Conservation (phyloP, 2,888 invertebrate species). For the Caenorhabditis macrosperma region DNA sequence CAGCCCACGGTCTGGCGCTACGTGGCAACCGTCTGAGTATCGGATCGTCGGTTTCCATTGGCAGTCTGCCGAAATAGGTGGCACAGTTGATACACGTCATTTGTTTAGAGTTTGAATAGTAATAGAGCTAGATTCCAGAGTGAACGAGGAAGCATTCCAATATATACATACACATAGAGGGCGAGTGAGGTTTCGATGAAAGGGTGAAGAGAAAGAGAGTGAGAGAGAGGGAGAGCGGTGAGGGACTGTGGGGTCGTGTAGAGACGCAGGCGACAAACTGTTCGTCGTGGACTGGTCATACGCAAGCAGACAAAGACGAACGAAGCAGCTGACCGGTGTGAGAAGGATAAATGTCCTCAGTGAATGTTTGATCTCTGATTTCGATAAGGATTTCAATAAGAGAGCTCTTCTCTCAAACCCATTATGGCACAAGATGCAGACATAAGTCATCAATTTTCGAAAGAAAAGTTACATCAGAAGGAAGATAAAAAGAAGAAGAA, state of each 20-base stretch:
- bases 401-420: too few relatives aligned
- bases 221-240: not conserved
- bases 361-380: slow-evolving; percentile 17
- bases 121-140: not conserved
- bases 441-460: not conserved
- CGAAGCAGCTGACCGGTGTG: slow-evolving; percentile 1
- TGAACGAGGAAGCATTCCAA: not conserved
- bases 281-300: slow-evolving; percentile 4
- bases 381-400: not conserved
- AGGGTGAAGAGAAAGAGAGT: not conserved
- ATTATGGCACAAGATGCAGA: too few relatives aligned
- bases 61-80: slow-evolving; percentile 29
- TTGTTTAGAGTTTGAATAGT: too few relatives aligned
- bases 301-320: not conserved
- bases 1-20: slow-evolving; percentile 65
- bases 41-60: slow-evolving; percentile 76
- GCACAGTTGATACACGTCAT: slow-evolving; percentile 28
- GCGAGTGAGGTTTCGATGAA: not conserved
- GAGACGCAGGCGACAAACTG: slow-evolving; percentile 16
- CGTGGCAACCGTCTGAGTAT: slow-evolving; percentile 69
- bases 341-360: not conserved
- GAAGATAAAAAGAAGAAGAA: not conserved
- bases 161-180: slow-evolving; percentile 1
- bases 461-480: slow-evolving; percentile 26
- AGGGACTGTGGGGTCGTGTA: not conserved